These are phyloP conservation scores for Phasianus colchicus DNA, from an alignment of 2,113 vertebrate species.

Conservation along the genomic window DNA sequence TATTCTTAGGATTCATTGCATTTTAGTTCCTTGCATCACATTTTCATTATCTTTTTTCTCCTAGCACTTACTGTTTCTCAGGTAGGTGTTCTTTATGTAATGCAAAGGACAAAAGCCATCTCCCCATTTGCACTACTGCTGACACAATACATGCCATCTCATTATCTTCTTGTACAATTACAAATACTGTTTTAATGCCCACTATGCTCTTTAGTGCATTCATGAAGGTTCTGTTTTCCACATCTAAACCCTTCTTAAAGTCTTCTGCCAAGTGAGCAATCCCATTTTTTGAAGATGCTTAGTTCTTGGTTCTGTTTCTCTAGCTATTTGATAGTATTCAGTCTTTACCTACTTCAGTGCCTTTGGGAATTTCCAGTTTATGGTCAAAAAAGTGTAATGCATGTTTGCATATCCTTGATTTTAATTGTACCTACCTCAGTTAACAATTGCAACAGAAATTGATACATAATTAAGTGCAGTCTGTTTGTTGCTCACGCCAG, in stretches of 20 bases:
- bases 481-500: not conserved
- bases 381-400: not conserved
- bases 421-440: not conserved
- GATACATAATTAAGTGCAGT: not conserved
- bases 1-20: not conserved
- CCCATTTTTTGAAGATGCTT: not conserved
- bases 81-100: not conserved
- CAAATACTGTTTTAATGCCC: not conserved
- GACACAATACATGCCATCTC: not conserved
- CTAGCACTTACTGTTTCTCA: not conserved
- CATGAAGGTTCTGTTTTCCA: not conserved
- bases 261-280: not conserved
- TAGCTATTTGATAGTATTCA: not conserved
- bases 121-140: not conserved
- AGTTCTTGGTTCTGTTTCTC: not conserved
- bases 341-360: not conserved
- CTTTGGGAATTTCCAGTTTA: not conserved
- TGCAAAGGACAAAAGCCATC: not conserved
- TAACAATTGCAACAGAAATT: not conserved
- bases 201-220: fast-evolving
- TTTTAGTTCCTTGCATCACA: not conserved
- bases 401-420: not conserved
- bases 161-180: not conserved
- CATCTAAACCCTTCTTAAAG: not conserved
- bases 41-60: not conserved